These are phyloP conservation scores for Eilema sororculum DNA, from an alignment of 2,888 invertebrate genomes.

Conservation along the genomic window DNA sequence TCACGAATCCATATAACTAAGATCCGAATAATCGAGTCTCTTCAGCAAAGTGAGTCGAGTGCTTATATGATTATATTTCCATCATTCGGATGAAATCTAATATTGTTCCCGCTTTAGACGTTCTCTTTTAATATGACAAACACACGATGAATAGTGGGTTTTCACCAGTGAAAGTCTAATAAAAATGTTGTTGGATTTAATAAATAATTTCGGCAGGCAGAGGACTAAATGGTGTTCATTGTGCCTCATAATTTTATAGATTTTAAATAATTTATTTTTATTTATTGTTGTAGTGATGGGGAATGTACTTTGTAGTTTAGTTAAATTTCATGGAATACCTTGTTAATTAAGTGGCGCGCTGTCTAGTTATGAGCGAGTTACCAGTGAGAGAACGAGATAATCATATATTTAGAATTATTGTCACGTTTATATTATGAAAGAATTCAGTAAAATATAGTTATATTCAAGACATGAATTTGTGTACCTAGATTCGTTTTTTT, in stretches of 20 bases:
- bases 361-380: constrained; percentile 39
- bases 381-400: constrained; percentile 20
- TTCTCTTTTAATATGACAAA: neutral
- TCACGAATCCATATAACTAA: neutral
- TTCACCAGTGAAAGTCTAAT: neutral
- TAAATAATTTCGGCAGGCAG: neutral
- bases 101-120: neutral
- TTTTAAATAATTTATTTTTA: constrained; percentile 44
- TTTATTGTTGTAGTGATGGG: constrained; percentile 42
- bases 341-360: constrained; percentile 28
- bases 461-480: neutral
- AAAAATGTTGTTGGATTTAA: neutral
- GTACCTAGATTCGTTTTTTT: neutral
- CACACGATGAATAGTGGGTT: neutral
- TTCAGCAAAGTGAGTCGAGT: no score
- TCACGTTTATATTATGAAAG: neutral
- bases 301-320: constrained; percentile 30
- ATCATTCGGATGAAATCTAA: neutral
- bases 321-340: constrained; percentile 19
- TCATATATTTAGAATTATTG: neutral
- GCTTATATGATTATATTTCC: no score
- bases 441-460: neutral
- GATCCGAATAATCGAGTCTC: no score
- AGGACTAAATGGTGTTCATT: constrained; percentile 22
- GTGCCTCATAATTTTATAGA: constrained; percentile 36